A percentile compares a stretch with the other conserved stretches of the same genome.
phyloP scores from a whole-genome alignment of 2,888 invertebrate genomes.

The Apomyelois bistriatella region DNA sequence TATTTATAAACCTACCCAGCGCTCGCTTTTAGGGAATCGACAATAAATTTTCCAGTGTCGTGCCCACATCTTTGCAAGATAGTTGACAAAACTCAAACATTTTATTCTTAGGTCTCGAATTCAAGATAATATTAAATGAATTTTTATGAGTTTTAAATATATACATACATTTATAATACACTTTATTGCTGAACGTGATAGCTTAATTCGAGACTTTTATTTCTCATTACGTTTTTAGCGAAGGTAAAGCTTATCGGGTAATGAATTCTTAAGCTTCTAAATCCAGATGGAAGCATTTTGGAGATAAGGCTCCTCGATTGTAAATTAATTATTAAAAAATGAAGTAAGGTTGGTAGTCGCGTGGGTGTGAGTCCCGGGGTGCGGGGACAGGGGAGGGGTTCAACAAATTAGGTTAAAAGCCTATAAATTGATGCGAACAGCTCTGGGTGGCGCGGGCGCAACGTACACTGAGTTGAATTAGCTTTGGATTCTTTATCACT shows the following conservation, averaged over 20 bases:
- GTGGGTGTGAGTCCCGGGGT: constrained; percentile 40
- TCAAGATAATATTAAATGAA: not conserved
- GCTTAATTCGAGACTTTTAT: constrained; percentile 62
- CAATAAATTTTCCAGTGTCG: constrained; percentile 50
- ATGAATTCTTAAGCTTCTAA: constrained; percentile 47
- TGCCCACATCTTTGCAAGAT: constrained; percentile 47
- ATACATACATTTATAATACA: constrained; percentile 60
- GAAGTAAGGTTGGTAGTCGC: constrained; percentile 39
- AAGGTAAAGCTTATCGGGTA: constrained; percentile 38
- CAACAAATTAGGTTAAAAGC: constrained; percentile 79
- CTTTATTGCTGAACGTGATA: constrained; percentile 63
- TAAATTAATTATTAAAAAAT: constrained; percentile 54
- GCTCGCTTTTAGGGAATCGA: constrained; percentile 45
- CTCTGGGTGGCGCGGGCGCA: constrained; percentile 70
- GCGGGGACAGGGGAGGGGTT: constrained; percentile 32
- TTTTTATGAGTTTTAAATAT: not conserved
- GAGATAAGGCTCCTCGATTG: constrained; percentile 48
- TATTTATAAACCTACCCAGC: constrained; percentile 66
- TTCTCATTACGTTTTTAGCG: constrained; percentile 44
- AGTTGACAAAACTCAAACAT: constrained; percentile 36
- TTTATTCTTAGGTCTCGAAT: constrained; percentile 32
- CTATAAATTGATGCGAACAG: constrained; percentile 75
- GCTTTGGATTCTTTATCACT: constrained; percentile 71
- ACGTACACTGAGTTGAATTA: constrained; percentile 66
- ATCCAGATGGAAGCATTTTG: constrained; percentile 47